Evolutionary conservation across 2,888 invertebrate genomes (phyloP).

Genomic region (Carterocephalus palaemon): DNA sequence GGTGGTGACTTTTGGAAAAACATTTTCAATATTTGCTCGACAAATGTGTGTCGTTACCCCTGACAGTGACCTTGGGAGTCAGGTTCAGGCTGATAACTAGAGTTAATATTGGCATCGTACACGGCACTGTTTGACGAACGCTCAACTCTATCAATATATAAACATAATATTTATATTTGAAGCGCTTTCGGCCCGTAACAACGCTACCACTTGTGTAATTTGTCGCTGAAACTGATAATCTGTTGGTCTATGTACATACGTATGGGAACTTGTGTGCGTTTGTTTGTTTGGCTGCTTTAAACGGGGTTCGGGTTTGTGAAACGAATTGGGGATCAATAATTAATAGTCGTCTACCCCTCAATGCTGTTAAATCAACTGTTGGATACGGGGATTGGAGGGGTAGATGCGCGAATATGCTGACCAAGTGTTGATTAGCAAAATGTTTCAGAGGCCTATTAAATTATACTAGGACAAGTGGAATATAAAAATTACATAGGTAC

Average conservation of each 20-base stretch:
- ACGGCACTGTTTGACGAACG: slow-evolving; percentile 72
- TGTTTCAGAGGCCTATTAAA: no score
- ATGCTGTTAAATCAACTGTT: no score
- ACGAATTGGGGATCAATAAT: background rate
- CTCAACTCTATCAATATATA: slow-evolving; percentile 78
- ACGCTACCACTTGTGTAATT: slow-evolving; percentile 64
- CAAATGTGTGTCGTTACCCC: slow-evolving; percentile 43
- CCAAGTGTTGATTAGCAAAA: no score
- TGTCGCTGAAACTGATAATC: slow-evolving; percentile 73
- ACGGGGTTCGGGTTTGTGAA: slow-evolving; percentile 2
- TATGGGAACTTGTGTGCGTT: slow-evolving; percentile 19
- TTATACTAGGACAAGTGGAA: no score
- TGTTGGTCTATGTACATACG: slow-evolving; percentile 44
- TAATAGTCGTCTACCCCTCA: no score
- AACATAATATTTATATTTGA: slow-evolving; percentile 78
- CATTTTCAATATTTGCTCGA: slow-evolving; percentile 37
- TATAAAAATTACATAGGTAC: no score
- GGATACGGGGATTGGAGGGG: no score
- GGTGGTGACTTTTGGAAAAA: slow-evolving; percentile 30
- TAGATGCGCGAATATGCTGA: no score
- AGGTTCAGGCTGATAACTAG: slow-evolving; percentile 72
- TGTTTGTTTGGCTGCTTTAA: slow-evolving; percentile 18
- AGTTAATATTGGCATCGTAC: slow-evolving; percentile 77
- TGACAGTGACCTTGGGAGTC: slow-evolving; percentile 64
- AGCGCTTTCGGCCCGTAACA: slow-evolving; percentile 59